phyloP scores from a whole-genome alignment of 2,888 invertebrate species.

The Aleiodes testaceus region DNA sequence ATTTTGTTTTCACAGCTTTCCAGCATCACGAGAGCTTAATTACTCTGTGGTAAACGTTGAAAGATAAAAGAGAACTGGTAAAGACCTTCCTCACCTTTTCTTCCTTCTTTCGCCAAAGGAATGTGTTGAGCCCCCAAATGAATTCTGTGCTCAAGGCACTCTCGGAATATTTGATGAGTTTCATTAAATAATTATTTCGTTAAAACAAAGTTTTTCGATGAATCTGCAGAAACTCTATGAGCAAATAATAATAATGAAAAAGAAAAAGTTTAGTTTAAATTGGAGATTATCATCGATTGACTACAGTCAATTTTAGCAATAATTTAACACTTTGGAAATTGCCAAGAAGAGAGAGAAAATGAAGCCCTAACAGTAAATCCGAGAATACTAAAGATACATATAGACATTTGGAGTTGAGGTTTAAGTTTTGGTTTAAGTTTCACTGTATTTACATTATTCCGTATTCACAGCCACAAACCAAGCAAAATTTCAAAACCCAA shows the following conservation, averaged over 20 bases:
- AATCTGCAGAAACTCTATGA: too few species aligned
- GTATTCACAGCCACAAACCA: conserved; percentile 46
- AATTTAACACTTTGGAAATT: conserved; percentile 6
- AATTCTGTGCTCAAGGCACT: too few species aligned
- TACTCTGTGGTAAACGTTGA: conserved; percentile 50
- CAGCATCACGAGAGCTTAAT: conserved; percentile 58
- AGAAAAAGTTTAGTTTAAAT: too few species aligned
- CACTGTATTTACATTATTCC: conserved; percentile 53
- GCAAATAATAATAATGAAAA: too few species aligned
- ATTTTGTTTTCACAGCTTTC: conserved; percentile 57
- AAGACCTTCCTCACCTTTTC: too few species aligned
- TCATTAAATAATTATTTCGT: too few species aligned
- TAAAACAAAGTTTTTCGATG: too few species aligned
- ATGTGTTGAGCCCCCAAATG: too few species aligned
- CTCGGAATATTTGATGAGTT: too few species aligned
- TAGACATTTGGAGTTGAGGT: conserved; percentile 39
- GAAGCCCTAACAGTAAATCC: conserved; percentile 43
- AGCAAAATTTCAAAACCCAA: conserved; percentile 23
- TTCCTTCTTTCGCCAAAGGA: too few species aligned
- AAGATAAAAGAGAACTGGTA: conserved; percentile 39
- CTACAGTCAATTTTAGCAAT: too few species aligned
- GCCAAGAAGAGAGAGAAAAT: conserved; percentile 16
- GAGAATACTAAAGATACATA: conserved; percentile 42
- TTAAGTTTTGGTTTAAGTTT: conserved; percentile 49
- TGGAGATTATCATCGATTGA: too few species aligned